Conservation (phyloP, 2,888 invertebrate species). For the Eulithis testata region DNA sequence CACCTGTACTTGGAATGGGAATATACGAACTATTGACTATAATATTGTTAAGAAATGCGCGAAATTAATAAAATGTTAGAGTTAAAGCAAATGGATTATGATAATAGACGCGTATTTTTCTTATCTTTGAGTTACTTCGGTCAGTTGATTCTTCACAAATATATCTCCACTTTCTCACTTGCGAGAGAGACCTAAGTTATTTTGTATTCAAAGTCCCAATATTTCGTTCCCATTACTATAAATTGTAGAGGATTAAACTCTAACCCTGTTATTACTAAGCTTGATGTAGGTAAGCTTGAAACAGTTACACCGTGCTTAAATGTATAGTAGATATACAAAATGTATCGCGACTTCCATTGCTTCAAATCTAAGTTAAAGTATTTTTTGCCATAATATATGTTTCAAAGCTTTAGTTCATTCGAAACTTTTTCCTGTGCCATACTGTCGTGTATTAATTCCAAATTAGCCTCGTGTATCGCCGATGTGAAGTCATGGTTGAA, state of each 20-base stretch:
- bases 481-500: neutral
- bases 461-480: constrained; percentile 12
- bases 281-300: no score
- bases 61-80: constrained; percentile 23
- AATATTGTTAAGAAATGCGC: constrained; percentile 8
- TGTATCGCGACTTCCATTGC: neutral
- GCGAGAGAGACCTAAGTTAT: neutral
- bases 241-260: neutral
- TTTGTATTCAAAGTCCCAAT: neutral
- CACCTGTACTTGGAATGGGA: constrained; percentile 25
- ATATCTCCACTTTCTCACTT: neutral
- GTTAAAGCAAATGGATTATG: constrained; percentile 13
- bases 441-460: constrained; percentile 10
- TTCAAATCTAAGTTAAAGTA: neutral
- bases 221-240: no score
- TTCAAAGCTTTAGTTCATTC: neutral
- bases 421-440: neutral
- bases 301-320: no score
- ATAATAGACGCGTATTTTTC: neutral
- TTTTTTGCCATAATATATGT: neutral
- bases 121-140: neutral
- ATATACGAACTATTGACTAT: constrained; percentile 17
- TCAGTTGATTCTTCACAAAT: neutral
- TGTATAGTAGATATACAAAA: neutral
- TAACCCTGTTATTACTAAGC: neutral